Conservation (phyloP, 1,140 invertebrate species). For the Goniozus legneri region DNA sequence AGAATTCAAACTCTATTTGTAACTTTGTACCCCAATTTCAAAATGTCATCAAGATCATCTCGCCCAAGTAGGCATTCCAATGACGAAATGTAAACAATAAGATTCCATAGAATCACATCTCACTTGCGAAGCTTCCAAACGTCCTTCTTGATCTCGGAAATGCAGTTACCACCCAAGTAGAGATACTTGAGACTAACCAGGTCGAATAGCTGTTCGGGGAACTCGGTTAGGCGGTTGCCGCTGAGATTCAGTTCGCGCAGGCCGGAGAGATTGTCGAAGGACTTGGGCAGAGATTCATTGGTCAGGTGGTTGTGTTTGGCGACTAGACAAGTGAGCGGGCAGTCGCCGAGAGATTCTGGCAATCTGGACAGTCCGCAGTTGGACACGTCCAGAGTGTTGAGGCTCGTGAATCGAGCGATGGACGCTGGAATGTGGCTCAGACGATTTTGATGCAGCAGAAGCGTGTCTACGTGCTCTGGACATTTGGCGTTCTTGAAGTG, state of each 20-base stretch:
- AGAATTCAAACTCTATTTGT: neutral
- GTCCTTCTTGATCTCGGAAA: conserved; percentile 75
- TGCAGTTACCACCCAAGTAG: conserved; percentile 85
- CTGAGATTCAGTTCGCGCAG: conserved; percentile 87
- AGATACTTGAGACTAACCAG: conserved; percentile 74
- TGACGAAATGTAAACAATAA: neutral
- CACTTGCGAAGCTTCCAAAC: conserved; percentile 77
- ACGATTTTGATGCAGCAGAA: conserved; percentile 70
- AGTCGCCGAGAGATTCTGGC: conserved; percentile 69
- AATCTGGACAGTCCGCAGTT: conserved; percentile 77
- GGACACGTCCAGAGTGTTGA: conserved; percentile 80
- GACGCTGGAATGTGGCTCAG: conserved; percentile 54
- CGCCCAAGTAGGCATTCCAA: no score
- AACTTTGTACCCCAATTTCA: neutral
- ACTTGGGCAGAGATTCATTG: conserved; percentile 81
- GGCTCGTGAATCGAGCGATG: conserved; percentile 63
- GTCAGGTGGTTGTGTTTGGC: conserved; percentile 85
- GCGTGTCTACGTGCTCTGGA: conserved; percentile 64
- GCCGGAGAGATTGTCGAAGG: conserved; percentile 60
- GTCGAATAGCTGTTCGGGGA: conserved; percentile 85
- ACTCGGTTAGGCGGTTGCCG: conserved; percentile 79
- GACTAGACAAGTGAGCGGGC: conserved; percentile 73
- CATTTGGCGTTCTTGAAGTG: conserved; percentile 60
- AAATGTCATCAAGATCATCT: no score
- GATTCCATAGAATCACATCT: conserved; percentile 39